These are phyloP conservation scores for Phymatocera aterrima DNA, from an alignment of 2,888 invertebrate species.

Conservation along the genomic window DNA sequence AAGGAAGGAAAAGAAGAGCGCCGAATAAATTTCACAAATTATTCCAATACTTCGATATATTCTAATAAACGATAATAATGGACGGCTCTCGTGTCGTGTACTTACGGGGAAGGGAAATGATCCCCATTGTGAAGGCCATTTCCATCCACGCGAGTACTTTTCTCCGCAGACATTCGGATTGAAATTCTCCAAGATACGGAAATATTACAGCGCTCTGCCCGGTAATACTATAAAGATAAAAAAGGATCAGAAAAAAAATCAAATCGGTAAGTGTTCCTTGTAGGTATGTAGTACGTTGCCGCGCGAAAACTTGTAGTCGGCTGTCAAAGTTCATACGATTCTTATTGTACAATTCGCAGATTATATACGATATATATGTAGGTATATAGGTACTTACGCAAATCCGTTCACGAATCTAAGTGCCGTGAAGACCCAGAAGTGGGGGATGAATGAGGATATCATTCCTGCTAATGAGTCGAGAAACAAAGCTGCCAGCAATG, in stretches of 20 bases:
- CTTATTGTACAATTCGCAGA: no score
- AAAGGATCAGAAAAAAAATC: no score
- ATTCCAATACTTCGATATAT: no score
- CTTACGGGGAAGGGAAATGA: conserved; percentile 84
- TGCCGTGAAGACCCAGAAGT: conserved; percentile 81
- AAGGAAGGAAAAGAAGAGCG: no score
- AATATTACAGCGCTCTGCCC: conserved; percentile 88
- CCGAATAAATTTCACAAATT: no score
- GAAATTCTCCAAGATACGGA: conserved; percentile 88
- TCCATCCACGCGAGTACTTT: conserved; percentile 90
- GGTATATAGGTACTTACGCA: conserved; percentile 81
- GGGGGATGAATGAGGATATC: conserved; percentile 82
- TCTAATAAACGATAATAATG: no score
- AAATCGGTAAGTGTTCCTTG: no score
- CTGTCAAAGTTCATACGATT: not conserved
- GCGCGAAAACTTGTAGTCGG: no score
- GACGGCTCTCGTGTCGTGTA: not conserved
- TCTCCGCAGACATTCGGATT: conserved; percentile 85
- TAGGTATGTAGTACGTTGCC: no score
- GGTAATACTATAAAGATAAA: conserved; percentile 82
- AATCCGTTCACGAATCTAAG: conserved; percentile 85
- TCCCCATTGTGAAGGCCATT: conserved; percentile 87
- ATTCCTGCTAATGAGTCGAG: conserved; percentile 83
- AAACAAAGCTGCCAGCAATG: conserved; percentile 82
- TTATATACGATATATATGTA: no score